A percentile compares a stretch with the other conserved stretches of the same genome.
Evolutionary conservation across 2,888 invertebrate genomes (phyloP).

Genomic region (Scaptomyza tumidula): DNA sequence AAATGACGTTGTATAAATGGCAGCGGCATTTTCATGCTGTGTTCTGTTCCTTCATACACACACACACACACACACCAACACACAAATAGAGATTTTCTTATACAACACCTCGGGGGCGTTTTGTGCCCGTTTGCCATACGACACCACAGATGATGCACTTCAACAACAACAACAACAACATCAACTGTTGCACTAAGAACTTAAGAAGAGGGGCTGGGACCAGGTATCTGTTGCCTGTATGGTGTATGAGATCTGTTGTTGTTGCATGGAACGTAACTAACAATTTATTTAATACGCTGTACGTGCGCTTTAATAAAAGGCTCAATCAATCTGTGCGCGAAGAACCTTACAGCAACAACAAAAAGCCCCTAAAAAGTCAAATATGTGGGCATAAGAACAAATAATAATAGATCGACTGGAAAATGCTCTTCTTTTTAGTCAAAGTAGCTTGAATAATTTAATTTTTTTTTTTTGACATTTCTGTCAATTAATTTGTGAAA

Average conservation of each 20-base stretch:
- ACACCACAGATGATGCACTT: constrained; percentile 57
- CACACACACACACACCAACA: not conserved
- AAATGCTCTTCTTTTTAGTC: constrained; percentile 50
- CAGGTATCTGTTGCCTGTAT: constrained; percentile 18
- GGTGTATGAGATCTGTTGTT: constrained; percentile 37
- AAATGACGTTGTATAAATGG: constrained; percentile 76
- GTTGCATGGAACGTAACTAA: constrained; percentile 78
- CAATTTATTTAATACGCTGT: constrained; percentile 83
- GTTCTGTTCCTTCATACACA: constrained; percentile 30
- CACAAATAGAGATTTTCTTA: constrained; percentile 60
- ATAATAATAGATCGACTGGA: constrained; percentile 49
- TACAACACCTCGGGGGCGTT: constrained; percentile 79
- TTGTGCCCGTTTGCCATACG: constrained; percentile 71
- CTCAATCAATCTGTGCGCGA: constrained; percentile 75
- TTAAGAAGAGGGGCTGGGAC: constrained; percentile 47
- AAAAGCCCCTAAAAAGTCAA: constrained; percentile 40
- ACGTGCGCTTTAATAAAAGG: constrained; percentile 82
- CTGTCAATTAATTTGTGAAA: too few species aligned
- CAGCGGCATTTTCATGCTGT: constrained; percentile 63
- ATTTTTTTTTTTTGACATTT: too few species aligned
- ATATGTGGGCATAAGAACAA: constrained; percentile 43
- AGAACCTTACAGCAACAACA: constrained; percentile 48
- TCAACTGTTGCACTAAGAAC: constrained; percentile 32
- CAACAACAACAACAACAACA: constrained; percentile 32
- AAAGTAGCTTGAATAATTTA: not conserved